Evolutionary conservation across 30 jellyfish, hydroid and myxozoan genomes (phyloP), one percentile per base, ranked within the genome.

Genomic region (Haliclystus octoradiatus): DNA sequence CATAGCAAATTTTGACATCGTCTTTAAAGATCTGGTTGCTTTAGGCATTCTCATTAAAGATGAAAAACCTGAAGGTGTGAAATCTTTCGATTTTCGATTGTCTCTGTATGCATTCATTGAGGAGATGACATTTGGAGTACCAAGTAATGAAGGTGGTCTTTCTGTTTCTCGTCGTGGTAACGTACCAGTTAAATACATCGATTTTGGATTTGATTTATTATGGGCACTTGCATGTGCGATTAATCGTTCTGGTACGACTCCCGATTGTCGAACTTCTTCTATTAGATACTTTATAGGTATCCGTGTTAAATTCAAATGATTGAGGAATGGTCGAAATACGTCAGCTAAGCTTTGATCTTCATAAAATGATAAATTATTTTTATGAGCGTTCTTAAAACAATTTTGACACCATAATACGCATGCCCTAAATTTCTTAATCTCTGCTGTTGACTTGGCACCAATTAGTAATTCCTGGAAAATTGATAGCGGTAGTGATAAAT

Each of bases 151-250:
- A 5, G 57, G 57, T 19, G 57, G 57, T 19, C 57, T 40, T 9
- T 40, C 19, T 40, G 57, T 40, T 40, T 40, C 19, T 5, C 19
- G 14, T 19, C 14, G 19, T 5, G 9, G 9, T 9, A 40, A 40
- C 9, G 14, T 40, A 9, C 57, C 9, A 5, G 57, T 40, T 40
- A 19, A 9, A 5, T 40, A 19, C 19, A 19, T 9, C 57, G 19
- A 40, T 40, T 40, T 19, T 5, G 14, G 9, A 9, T 9, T 40
- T 5, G 14, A 40, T 27, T 63, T 81, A 50, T 79, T 79, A 27
- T 72, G 77, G 2, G 93, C 81, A 34, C 93, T 70, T n/a, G 93
- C 93, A 31, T 72, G 84, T 5, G 93, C 93, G 14, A 79, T 33
- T 0, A 79, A 52, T 32, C 84, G 28, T 64, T 79, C 93, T 0